phyloP scores from a whole-genome alignment of 2,888 invertebrate species.

The Chalcis sispes region DNA sequence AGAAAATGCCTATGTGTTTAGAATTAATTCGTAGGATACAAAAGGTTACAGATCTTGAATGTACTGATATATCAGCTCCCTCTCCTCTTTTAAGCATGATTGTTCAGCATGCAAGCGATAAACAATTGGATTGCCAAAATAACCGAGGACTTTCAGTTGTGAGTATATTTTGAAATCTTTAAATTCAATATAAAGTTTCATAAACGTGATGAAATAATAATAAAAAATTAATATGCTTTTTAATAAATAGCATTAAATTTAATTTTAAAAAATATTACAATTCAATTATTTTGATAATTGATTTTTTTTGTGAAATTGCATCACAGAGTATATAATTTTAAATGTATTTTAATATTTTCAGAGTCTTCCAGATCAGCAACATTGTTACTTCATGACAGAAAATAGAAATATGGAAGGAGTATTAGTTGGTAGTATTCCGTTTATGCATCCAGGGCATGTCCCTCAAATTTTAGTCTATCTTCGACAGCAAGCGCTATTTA shows the following conservation, averaged over 20 bases:
- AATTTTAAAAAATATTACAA: not conserved
- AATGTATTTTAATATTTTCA: slow-evolving; percentile 72
- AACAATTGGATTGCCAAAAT: slow-evolving; percentile 84
- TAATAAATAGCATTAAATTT: not conserved
- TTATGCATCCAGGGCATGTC: slow-evolving; percentile 95
- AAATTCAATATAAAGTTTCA: not conserved
- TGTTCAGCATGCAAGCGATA: slow-evolving; percentile 86
- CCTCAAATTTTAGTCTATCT: slow-evolving; percentile 90
- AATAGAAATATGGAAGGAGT: slow-evolving; percentile 86
- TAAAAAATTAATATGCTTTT: no score
- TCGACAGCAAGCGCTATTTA: slow-evolving; percentile 94
- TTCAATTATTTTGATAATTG: not conserved
- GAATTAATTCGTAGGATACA: slow-evolving; percentile 85
- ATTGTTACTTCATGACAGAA: slow-evolving; percentile 95
- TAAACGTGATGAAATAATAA: no score
- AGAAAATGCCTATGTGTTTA: slow-evolving; percentile 90
- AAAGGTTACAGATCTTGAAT: slow-evolving; percentile 80
- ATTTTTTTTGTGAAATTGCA: not conserved
- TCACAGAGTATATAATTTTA: no score
- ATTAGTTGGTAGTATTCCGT: slow-evolving; percentile 88
- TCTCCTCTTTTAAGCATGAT: slow-evolving; percentile 87
- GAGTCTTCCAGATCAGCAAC: slow-evolving; percentile 94
- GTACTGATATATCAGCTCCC: slow-evolving; percentile 78
- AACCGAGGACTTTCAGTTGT: slow-evolving; percentile 91
- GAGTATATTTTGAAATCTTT: slow-evolving; percentile 70